phyloP scores from a whole-genome alignment of 2,113 vertebrate genomes.

The Collichthys lucidus region DNA sequence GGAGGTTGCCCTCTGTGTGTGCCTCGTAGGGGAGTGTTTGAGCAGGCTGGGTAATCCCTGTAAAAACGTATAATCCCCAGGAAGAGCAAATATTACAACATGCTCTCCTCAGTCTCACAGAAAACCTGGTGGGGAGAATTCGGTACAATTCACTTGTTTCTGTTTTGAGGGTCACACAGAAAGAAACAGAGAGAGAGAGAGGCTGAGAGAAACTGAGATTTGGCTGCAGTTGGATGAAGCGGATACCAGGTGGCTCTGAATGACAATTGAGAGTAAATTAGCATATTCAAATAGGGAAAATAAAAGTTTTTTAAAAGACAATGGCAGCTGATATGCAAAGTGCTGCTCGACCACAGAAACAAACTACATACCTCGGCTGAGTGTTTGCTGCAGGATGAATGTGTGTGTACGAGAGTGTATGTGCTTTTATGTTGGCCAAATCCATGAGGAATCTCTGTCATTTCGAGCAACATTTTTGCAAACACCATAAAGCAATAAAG shows the following conservation, averaged over 20 bases:
- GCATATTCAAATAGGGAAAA: constrained; percentile 81
- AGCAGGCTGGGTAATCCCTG: constrained; percentile 80
- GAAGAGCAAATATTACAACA: constrained; percentile 82
- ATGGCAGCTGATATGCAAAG: constrained; percentile 76
- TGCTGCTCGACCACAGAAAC: constrained; percentile 56
- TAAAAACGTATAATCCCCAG: constrained; percentile 82
- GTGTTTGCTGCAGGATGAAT: constrained; percentile 47
- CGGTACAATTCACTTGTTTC: constrained; percentile 32
- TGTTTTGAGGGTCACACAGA: background rate
- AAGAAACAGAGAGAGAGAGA: constrained; percentile 28
- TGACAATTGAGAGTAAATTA: constrained; percentile 80
- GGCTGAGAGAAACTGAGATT: constrained; percentile 29
- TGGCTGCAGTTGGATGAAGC: constrained; percentile 41
- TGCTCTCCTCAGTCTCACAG: constrained; percentile 50
- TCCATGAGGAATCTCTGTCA: constrained; percentile 68
- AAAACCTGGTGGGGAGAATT: constrained; percentile 58
- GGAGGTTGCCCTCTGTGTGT: constrained; percentile 18
- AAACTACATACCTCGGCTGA: constrained; percentile 59
- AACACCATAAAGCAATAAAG: constrained; percentile 83
- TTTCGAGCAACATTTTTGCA: constrained; percentile 75
- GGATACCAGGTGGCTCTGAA: constrained; percentile 80
- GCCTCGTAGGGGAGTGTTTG: constrained; percentile 71
- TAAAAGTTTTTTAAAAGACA: constrained; percentile 79
- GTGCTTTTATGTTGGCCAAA: constrained; percentile 27
- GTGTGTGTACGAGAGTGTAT: background rate